A percentile compares a stretch with the other conserved stretches of the same genome.
phyloP scores from a whole-genome alignment of 2,888 invertebrate species.

The Drosophila robusta region DNA sequence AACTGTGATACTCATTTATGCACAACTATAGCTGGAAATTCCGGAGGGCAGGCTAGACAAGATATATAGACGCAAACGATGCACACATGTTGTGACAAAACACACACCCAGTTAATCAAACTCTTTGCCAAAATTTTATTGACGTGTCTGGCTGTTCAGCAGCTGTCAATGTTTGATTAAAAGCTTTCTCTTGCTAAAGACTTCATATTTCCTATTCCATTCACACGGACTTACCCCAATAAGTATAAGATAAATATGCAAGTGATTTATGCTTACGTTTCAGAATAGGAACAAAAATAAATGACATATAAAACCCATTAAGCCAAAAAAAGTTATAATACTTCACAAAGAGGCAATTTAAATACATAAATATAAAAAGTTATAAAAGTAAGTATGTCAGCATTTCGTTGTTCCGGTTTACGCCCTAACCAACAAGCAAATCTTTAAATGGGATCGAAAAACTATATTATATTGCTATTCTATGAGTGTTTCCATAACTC shows the following conservation, averaged over 20 bases:
- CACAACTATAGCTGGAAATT: conserved; percentile 34
- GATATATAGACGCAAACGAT: conserved; percentile 8
- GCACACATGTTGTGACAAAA: conserved; percentile 32
- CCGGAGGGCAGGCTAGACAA: conserved; percentile 36
- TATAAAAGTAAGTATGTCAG: too few species aligned
- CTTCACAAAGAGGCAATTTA: too few species aligned
- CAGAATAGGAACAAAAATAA: too few species aligned
- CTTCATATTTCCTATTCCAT: conserved; percentile 4
- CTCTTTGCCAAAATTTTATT: conserved; percentile 53
- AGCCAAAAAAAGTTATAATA: too few species aligned
- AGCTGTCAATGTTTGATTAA: conserved; percentile 26
- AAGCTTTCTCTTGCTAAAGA: conserved; percentile 45
- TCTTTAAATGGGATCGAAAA: too few species aligned
- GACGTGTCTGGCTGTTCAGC: conserved; percentile 16
- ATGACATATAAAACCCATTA: too few species aligned
- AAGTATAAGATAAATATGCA: background rate
- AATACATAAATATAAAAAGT: too few species aligned
- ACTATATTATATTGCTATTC: too few species aligned
- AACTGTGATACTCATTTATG: conserved; percentile 21
- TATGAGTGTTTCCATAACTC: too few species aligned
- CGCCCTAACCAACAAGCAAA: too few species aligned
- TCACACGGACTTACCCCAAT: background rate
- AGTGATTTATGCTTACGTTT: background rate
- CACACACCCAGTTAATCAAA: conserved; percentile 58
- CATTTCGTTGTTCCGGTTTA: too few species aligned